Base-by-base conservation (phyloP, 2,113 vertebrate species). In the Notiomystis cincta region DNA sequence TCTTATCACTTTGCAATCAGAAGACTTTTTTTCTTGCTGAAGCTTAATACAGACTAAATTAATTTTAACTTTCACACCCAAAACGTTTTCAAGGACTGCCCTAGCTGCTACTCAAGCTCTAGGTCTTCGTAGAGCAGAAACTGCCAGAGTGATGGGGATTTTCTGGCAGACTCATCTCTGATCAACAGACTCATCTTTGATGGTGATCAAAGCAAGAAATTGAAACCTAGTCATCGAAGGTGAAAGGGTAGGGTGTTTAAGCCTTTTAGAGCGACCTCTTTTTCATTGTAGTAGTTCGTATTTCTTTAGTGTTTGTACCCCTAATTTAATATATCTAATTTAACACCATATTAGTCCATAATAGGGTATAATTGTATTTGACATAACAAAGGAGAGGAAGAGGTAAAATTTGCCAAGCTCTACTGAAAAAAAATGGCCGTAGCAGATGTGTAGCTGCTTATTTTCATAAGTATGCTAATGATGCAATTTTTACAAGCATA, bases 391-490 rank as follows among this genome's bases (percentile, higher is more conserved):
- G 69, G 31, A 51, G 65, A 82, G 5, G 11, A 35, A 97, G 83
- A 91, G 15, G 23, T 75, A 97, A 94, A 95, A 88, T 70, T 89
- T 78, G 40, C 77, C 56, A 94, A 86, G 21, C 9, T 77, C n/a
- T 45, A 51, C 76, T 93, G 61, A 95, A 95, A 81, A 81, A 88
- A 96, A 94, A 90, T 58, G 40, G 25, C 22, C 91, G 67, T 61
- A 78, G 27, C 61, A 47, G 88, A 64, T 38, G 27, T 57, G 60
- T 69, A 89, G n/a, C 13, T 90, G 31, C 56, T 90, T 31, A 76
- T 97, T 96, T 96, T 91, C 33, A 31, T 60, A 82, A 85, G 33
- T n/a, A 25, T 70, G 79, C 96, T 89, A 95, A 95, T 33, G 75
- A 76, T 50, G 22, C 12, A 91, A 3, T 79, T 94, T 92, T 84